Conservation (phyloP, 2,888 invertebrate genomes). For the Eurois occulta region DNA sequence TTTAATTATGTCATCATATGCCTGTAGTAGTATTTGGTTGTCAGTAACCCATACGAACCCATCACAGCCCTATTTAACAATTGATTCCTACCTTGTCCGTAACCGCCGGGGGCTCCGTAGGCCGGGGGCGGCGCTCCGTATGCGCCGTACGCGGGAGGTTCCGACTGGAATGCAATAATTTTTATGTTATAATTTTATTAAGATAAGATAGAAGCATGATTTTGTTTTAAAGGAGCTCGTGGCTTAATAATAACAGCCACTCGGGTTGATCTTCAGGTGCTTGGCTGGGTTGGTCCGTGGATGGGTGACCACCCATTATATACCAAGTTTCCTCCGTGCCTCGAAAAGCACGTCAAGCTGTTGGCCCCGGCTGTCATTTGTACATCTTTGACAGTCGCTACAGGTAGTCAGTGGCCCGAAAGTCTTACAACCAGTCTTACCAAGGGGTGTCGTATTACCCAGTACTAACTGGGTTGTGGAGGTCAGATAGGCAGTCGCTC, state of each 20-base stretch:
- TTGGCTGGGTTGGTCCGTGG: neutral
- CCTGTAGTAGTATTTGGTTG: constrained; percentile 3
- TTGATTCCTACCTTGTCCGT: constrained; percentile 68
- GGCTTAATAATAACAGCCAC: neutral
- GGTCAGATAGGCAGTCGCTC: no score
- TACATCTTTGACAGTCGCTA: no score
- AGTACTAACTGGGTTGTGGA: no score
- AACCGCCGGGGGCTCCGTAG: constrained; percentile 85
- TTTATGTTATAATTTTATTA: neutral
- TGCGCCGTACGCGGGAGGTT: constrained; percentile 81
- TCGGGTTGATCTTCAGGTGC: neutral
- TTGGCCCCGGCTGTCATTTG: no score
- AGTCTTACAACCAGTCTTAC: neutral
- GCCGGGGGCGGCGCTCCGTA: constrained; percentile 85
- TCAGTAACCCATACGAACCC: neutral
- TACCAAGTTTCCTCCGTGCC: no score
- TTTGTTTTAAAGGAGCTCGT: no score
- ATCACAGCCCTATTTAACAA: neutral
- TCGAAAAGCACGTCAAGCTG: no score
- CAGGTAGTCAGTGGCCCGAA: no score
- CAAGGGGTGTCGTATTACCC: no score
- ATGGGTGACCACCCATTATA: no score
- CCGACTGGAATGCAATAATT: constrained; percentile 70
- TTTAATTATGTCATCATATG: no score
- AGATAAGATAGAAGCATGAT: neutral